Evolutionary conservation across 1,140 invertebrate genomes (phyloP).

Genomic region (Thalassaphorura encarpata): DNA sequence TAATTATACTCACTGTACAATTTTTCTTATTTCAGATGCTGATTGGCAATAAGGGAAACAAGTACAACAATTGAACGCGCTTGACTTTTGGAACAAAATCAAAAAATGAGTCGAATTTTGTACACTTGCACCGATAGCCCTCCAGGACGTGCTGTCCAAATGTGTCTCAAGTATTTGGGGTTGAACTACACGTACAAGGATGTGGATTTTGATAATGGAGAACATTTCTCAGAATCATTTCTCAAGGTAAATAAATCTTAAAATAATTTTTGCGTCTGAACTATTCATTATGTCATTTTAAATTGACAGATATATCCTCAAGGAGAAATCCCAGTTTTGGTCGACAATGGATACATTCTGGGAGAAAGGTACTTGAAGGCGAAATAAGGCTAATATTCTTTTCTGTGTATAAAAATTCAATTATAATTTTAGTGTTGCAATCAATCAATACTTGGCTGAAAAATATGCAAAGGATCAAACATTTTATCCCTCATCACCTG

Average conservation of each 20-base stretch:
- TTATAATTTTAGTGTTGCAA: conserved; percentile 49
- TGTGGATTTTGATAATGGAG: conserved; percentile 54
- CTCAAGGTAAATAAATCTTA: conserved; percentile 45
- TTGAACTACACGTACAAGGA: conserved; percentile 52
- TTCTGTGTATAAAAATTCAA: too few relatives aligned
- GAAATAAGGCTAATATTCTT: background rate
- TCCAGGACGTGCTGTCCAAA: conserved; percentile 57
- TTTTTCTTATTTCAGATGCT: too few relatives aligned
- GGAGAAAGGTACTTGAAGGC: conserved; percentile 50
- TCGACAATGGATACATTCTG: conserved; percentile 57
- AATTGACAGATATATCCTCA: conserved; percentile 58
- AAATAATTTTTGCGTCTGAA: background rate
- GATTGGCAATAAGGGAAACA: too few relatives aligned
- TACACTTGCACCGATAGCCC: conserved; percentile 62
- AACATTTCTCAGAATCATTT: conserved; percentile 59
- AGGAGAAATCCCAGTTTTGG: conserved; percentile 63
- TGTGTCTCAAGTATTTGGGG: conserved; percentile 50
- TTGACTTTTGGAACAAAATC: background rate
- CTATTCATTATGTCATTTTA: background rate
- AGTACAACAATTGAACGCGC: too few relatives aligned
- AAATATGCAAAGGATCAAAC: conserved; percentile 52
- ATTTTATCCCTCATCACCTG: conserved; percentile 57
- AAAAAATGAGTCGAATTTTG: background rate
- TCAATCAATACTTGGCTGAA: conserved; percentile 62
- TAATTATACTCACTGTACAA: too few relatives aligned